phyloP scores from a whole-genome alignment of 2,888 invertebrate species.

The Hyppa rectilinea region DNA sequence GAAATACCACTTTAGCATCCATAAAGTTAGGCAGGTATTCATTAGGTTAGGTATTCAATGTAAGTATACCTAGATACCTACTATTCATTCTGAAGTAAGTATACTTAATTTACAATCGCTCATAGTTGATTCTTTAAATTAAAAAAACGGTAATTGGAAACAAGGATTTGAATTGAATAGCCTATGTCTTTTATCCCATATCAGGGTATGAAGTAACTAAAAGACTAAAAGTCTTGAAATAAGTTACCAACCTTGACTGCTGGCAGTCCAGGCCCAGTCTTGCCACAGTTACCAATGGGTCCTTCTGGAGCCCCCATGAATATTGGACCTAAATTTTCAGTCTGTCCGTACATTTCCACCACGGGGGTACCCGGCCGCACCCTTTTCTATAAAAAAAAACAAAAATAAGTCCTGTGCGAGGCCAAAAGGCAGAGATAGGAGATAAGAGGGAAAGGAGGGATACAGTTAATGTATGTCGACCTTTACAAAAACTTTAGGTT shows the following conservation, averaged over 20 bases:
- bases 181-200: neutral
- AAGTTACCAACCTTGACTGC: conserved; percentile 74
- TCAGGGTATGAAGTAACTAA: neutral
- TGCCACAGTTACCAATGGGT: conserved; percentile 77
- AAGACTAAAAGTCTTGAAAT: neutral
- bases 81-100: neutral
- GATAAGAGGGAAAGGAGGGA: too few species aligned
- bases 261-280: conserved; percentile 39
- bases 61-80: too few species aligned
- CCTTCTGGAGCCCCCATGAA: conserved; percentile 67
- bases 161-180: conserved; percentile 1
- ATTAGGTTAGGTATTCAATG: too few species aligned
- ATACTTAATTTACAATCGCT: too few species aligned
- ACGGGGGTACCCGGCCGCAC: conserved; percentile 65
- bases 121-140: neutral
- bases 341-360: conserved; percentile 78
- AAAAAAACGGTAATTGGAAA: neutral
- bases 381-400: conserved; percentile 65
- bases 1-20: neutral
- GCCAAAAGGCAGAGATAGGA: too few species aligned
- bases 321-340: conserved; percentile 78
- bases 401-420: too few species aligned
- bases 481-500: too few species aligned
- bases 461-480: too few species aligned
- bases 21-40: too few species aligned